Base-by-base conservation (phyloP, 1,140 invertebrate genomes). In the Maniola jurtina region DNA sequence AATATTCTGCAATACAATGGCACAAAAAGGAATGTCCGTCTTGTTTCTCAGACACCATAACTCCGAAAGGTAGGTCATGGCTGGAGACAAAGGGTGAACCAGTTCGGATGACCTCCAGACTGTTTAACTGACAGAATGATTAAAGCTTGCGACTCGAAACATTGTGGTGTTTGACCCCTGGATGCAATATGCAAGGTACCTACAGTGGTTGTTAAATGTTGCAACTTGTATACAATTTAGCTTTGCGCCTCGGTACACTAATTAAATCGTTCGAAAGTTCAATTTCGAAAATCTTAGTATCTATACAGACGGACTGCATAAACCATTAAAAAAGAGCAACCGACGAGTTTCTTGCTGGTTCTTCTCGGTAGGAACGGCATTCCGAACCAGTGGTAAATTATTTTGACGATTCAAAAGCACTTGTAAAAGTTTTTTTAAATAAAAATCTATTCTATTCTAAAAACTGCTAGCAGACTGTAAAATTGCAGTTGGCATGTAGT, bases 101-200 rank as follows among this genome's bases (percentile, higher is more conserved):
- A 52, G 48, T 52, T 25, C 7, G 14, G 15, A 25, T 52, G 48
- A 52, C 48, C 48, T 52, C 48, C 48, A 52, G 48, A 52, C 48
- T 15, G 15, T 5, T 42, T 9, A 42, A 25, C 25, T 25, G 25
- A 25, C 25, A 25, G n/a, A n/a, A 13, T 52, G 15, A 52, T 7
- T 52, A 52, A 52, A 52, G 16, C 48, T 52, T 14, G 48, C 5
- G 9, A 5, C 10, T 45, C 38, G 10, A n/a, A 3, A 48, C 13
- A 14, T 5, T 42, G 15, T 52, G 14, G 15, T 52, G 15, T 52
- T 52, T 25, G 48, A 25, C 48, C 48, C 48, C 15, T 16, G 16
- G 15, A 6, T 52, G 42, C 42, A 45, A 45, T 6, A 9, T 38
- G 10, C 42, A n/a, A n/a, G n/a, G n/a, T n/a, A 45, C 42, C 13